Evolutionary conservation across 2,888 invertebrate species (phyloP).

Genomic region (Agrilus biguttatus): DNA sequence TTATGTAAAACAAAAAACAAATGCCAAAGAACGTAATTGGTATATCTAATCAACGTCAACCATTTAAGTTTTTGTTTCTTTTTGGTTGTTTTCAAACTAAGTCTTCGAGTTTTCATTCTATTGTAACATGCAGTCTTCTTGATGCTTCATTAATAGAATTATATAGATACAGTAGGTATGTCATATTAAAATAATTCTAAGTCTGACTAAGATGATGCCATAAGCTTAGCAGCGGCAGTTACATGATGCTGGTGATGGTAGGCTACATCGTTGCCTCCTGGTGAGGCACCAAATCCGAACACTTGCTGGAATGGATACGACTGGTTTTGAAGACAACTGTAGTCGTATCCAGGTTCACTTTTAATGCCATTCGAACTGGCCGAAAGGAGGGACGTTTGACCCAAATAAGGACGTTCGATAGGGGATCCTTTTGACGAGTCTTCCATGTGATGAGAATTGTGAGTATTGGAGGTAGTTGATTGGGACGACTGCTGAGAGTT

Average conservation of each 20-base stretch:
- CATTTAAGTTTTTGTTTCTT: too few species aligned
- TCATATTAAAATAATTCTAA: too few species aligned
- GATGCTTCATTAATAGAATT: too few species aligned
- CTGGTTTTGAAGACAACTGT: conserved; percentile 30
- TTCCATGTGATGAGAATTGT: conserved; percentile 8
- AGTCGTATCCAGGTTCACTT: conserved; percentile 31
- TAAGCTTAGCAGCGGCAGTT: conserved; percentile 68
- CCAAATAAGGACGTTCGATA: conserved; percentile 35
- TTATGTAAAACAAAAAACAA: too few species aligned
- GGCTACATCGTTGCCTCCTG: conserved; percentile 37
- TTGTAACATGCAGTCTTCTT: too few species aligned
- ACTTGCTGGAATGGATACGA: conserved; percentile 38
- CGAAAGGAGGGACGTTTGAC: conserved; percentile 40
- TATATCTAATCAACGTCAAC: too few species aligned
- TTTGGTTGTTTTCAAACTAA: too few species aligned
- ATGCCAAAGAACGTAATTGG: too few species aligned
- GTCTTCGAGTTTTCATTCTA: too few species aligned
- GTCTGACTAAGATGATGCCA: conserved; percentile 59
- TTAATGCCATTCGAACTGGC: conserved; percentile 28
- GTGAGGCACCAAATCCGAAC: conserved; percentile 36
- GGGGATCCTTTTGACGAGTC: conserved; percentile 9
- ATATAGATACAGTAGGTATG: too few species aligned
- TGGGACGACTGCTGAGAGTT: conserved; percentile 11
- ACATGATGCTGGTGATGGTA: conserved; percentile 78
- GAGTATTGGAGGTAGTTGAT: conserved; percentile 7